phyloP scores from a whole-genome alignment of 2,888 invertebrate genomes.

The Metopia argyrocephala region DNA sequence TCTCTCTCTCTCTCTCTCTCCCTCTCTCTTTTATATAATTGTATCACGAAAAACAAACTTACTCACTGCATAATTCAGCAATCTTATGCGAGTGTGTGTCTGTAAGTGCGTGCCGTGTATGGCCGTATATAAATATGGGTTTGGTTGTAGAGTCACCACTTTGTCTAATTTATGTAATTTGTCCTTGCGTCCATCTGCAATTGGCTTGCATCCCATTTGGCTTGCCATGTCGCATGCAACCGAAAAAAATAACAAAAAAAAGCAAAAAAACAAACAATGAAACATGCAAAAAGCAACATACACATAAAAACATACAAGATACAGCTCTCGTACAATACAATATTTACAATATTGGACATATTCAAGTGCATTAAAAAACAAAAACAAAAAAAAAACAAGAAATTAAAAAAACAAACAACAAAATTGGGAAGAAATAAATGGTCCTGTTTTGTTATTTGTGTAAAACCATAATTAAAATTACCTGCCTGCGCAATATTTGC shows the following conservation, averaged over 20 bases:
- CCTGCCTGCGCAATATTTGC: constrained; percentile 63
- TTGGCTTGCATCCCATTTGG: constrained; percentile 63
- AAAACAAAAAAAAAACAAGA: constrained; percentile 8
- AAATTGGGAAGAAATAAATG: constrained; percentile 10
- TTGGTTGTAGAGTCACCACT: constrained; percentile 13
- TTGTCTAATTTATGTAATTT: constrained; percentile 66
- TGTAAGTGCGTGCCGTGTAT: not conserved
- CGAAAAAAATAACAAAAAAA: constrained; percentile 21
- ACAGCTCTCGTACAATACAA: constrained; percentile 33
- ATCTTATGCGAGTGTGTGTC: not conserved
- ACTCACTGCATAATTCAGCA: too few species aligned
- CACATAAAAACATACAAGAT: not conserved
- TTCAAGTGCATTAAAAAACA: constrained; percentile 40
- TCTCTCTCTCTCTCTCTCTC: too few species aligned
- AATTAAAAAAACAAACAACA: constrained; percentile 41
- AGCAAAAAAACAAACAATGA: not conserved
- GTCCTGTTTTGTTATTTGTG: constrained; percentile 49
- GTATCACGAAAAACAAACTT: not conserved
- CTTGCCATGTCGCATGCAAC: constrained; percentile 63
- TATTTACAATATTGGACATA: constrained; percentile 50
- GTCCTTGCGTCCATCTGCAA: constrained; percentile 64
- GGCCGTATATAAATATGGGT: constrained; percentile 31
- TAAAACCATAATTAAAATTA: constrained; percentile 63
- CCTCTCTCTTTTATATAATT: constrained; percentile 38
- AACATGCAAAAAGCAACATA: not conserved